Evolutionary conservation across 2,888 invertebrate species (phyloP), one percentile per base, ranked within the genome.

Genomic region (Neoaliturus tenellus): DNA sequence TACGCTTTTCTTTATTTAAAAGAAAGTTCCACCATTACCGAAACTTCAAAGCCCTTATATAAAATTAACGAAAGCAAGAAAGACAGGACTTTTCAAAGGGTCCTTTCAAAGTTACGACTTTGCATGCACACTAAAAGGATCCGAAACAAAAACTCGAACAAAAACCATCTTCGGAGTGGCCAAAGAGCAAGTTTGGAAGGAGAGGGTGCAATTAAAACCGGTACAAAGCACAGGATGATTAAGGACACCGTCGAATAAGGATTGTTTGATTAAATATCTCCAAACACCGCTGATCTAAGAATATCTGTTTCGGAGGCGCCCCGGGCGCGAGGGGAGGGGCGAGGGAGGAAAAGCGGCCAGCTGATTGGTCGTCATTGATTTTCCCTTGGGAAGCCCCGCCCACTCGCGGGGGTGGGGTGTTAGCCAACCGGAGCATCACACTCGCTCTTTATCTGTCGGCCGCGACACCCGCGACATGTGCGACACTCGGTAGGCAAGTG

Each of bases 381-480:
- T 87, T 86, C 84, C 83, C 69, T 90, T 89, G 89, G 88, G 89
- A 80, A 85, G 90, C 90, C 90, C 89, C 90, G 89, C 88, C 86
- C 89, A 89, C 89, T 89, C 90, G 89, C 90, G 90, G 90, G 75
- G 78, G 78, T 14, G 51, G 78, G 20, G 33, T 20, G 3, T 5
- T 20, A 1, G 12, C 17, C 75, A 28, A 20, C 41, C 41, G 31
- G 23, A 55, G 62, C 17, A 55, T 31, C 31, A 55, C n/a, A 73
- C 25, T 73, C 80, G 71, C 58, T 55, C 58, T 73, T 73, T 84
- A 73, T 84, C 84, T 62, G 71, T 85, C 85, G 86, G 87, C 85
- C 83, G 83, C 62, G 83, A 28, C 5, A n/a, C 55, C n/a, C 33
- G 67, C n/a, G 20, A 35, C 35, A 39, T 39, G 69, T 69, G 69